phyloP scores from a whole-genome alignment of 2,113 vertebrate genomes.

The Rhinopithecus roxellana region DNA sequence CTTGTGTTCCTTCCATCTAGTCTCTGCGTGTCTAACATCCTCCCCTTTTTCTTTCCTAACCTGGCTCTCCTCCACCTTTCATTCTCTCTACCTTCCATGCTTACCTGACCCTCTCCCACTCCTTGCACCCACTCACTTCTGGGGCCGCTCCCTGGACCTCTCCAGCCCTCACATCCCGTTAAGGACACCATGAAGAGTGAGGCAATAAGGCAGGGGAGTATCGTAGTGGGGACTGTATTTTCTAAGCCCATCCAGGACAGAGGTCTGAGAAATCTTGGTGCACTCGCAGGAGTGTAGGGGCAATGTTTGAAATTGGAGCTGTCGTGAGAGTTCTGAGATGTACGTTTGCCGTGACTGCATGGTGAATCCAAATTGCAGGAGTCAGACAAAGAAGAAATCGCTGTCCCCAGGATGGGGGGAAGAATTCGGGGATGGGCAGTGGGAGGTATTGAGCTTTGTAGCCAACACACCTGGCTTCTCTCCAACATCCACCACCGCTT shows the following conservation, averaged over 20 bases:
- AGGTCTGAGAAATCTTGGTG: slow-evolving; percentile 19
- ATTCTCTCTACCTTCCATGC: background rate
- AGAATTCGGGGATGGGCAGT: background rate
- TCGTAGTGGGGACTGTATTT: background rate
- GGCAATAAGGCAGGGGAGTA: rapidly evolving
- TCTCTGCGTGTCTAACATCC: background rate
- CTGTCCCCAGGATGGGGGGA: background rate
- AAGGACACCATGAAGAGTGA: background rate
- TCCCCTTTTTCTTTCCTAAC: background rate
- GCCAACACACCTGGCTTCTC: background rate
- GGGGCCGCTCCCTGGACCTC: background rate
- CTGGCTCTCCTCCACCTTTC: too few species aligned
- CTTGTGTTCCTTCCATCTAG: rapidly evolving
- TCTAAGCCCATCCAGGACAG: background rate
- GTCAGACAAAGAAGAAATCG: background rate
- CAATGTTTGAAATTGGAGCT: background rate
- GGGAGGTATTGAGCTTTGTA: background rate
- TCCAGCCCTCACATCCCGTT: background rate
- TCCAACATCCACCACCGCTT: background rate
- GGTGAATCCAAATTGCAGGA: rapidly evolving
- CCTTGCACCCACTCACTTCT: background rate
- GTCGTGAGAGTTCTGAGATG: background rate
- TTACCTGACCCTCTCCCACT: background rate
- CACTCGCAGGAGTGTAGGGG: background rate
- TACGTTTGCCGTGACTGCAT: background rate